Base-by-base conservation (phyloP, 2,113 vertebrate genomes). In the Sakesphorus luctuosus region DNA sequence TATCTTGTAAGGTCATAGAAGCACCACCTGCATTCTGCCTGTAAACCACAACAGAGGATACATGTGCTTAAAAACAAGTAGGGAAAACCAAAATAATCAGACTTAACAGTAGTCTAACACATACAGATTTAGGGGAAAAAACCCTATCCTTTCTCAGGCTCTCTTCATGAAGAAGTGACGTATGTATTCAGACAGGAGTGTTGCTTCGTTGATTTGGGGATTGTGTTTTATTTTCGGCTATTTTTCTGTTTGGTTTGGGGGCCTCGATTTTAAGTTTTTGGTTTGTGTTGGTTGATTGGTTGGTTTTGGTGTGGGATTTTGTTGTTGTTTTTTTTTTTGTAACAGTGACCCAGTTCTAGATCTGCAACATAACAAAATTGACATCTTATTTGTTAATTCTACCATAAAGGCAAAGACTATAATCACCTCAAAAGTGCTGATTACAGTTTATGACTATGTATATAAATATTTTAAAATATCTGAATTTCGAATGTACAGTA, bases 311-410 rank as follows among this genome's bases (percentile, higher is more conserved):
- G 33, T 33, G 13, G 11, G 15, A 43, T 43, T n/a, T 61, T n/a
- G 40, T 40, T n/a, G n/a, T n/a, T n/a, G n/a, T n/a, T n/a, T n/a
- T 49, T 56, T 33, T 47, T 53, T n/a, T 10, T 0, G 0, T 61
- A 79, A 50, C 9, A 53, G 7, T 59, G 35, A 68, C 8, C 2
- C 8, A 50, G 14, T 12, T 56, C 35, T 19, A 71, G 13, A n/a
- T 38, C 17, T 68, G 47, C 29, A 44, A 24, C 13, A 68, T 18
- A 68, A 14, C 13, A 53, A 61, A 74, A 67, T 1, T 55, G 47
- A 18, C n/a, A 62, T 68, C 13, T 40, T 65, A 63, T 21, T 65
- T 74, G 33, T 28, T 74, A 66, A 53, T 31, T 62, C 31, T 68
- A 46, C 33, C 31, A 24, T 40, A 40, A 10, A 55, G 56, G 15